Conservation (phyloP, 2,888 invertebrate genomes). For the Cerastis leucographa region DNA sequence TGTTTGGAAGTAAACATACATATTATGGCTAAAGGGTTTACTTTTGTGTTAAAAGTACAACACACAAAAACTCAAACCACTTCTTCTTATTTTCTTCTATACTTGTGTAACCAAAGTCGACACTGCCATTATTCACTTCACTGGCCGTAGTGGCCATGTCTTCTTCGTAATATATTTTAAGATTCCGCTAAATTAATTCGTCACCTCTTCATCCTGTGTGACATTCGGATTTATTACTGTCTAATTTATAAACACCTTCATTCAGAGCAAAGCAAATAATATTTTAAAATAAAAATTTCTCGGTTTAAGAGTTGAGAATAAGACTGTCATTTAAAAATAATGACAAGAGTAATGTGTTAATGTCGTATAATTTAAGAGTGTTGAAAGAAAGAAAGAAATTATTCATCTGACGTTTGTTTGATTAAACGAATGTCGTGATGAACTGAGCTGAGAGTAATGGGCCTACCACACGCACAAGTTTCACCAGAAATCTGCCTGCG, state of each 20-base stretch:
- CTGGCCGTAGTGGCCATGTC: background rate
- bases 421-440: background rate
- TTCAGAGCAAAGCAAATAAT: slow-evolving; percentile 26
- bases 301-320: background rate
- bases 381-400: background rate
- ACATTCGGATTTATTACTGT: slow-evolving; percentile 49
- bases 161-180: slow-evolving; percentile 32
- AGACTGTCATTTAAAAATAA: background rate
- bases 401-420: slow-evolving; percentile 1
- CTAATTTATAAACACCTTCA: slow-evolving; percentile 38
- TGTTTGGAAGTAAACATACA: too few relatives aligned
- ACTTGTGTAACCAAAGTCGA: background rate
- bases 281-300: slow-evolving; percentile 7
- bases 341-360: background rate
- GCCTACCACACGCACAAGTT: too few relatives aligned
- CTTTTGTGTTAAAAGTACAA: background rate
- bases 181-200: slow-evolving; percentile 33
- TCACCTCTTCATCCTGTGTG: slow-evolving; percentile 33
- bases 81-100: background rate
- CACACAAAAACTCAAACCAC: background rate
- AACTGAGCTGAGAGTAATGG: background rate
- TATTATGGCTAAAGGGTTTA: background rate
- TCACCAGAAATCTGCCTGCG: too few relatives aligned
- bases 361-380: background rate
- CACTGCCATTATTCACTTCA: slow-evolving; percentile 22